phyloP scores from a whole-genome alignment of 2,797 vertebrate species.

The Oreochromis mossambicus region DNA sequence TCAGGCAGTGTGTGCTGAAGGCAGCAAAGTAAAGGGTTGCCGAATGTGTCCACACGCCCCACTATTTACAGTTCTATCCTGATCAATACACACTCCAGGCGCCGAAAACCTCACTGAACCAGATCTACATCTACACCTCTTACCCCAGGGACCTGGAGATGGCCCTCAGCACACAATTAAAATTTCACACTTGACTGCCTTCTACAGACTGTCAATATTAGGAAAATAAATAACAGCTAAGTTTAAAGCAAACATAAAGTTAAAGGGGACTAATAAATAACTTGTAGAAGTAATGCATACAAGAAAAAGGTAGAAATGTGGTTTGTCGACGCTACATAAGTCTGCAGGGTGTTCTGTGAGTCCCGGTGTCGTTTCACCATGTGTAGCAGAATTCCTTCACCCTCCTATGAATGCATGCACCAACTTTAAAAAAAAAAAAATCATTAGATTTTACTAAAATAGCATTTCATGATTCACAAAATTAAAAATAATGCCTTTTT shows the following conservation, averaged over 20 bases:
- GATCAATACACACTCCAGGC: slow-evolving; percentile 64
- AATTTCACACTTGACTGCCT: slow-evolving; percentile 64
- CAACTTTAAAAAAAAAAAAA: accelerated
- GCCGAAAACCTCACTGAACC: slow-evolving; percentile 57
- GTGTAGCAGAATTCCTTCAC: neutral
- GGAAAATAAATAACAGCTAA: slow-evolving; percentile 51
- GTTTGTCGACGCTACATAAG: neutral
- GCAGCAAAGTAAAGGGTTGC: slow-evolving; percentile 1
- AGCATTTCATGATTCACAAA: neutral
- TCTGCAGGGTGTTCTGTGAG: neutral
- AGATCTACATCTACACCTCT: slow-evolving; percentile 63
- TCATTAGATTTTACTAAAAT: neutral
- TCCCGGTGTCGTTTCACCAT: accelerated
- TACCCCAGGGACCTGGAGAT: slow-evolving; percentile 40
- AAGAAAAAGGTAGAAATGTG: neutral
- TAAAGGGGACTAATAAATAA: slow-evolving; percentile 18
- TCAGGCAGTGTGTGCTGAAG: neutral
- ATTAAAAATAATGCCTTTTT: neutral
- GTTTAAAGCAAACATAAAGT: slow-evolving; percentile 56
- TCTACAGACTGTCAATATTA: slow-evolving; percentile 59
- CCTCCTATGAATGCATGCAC: neutral
- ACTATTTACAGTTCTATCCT: slow-evolving; percentile 50
- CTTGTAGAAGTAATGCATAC: neutral
- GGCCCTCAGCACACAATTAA: slow-evolving; percentile 70
- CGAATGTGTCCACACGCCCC: slow-evolving; percentile 26